Percentiles rank a stretch among this genome's conserved stretches.
Conservation (phyloP, 2,113 vertebrate genomes). For the Amazona vittata region DNA sequence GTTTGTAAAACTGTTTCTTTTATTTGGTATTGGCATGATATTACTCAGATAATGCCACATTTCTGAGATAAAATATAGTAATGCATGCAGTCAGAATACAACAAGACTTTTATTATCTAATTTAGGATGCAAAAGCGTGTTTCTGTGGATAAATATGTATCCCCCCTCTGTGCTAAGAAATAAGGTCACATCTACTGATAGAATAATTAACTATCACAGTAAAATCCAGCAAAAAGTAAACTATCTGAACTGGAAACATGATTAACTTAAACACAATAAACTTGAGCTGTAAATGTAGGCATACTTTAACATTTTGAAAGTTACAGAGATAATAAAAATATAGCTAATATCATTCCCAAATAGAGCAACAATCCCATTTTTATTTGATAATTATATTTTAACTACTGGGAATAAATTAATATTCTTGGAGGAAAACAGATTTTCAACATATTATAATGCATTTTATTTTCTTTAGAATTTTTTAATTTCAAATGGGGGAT, state of each 20-base stretch:
- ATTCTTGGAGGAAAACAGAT: not conserved
- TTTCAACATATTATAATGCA: not conserved
- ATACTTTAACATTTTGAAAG: conserved; percentile 52
- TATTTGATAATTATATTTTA: conserved; percentile 47
- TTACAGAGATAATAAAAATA: conserved; percentile 29
- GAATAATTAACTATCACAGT: conserved; percentile 23
- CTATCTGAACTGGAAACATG: conserved; percentile 26
- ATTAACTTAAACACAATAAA: conserved; percentile 46
- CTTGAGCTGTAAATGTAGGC: not conserved
- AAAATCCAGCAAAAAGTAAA: conserved; percentile 5
- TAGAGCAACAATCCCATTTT: not conserved
- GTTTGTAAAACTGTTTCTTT: conserved; percentile 23
- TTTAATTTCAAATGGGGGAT: not conserved
- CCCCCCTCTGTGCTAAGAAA: not conserved
- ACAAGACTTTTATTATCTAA: conserved; percentile 2
- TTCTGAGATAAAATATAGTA: not conserved
- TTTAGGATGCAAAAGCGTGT: not conserved
- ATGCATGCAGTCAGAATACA: not conserved
- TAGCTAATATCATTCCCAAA: conserved; percentile 23
- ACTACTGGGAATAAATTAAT: conserved; percentile 31
- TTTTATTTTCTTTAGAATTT: not conserved
- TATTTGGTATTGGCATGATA: conserved; percentile 10
- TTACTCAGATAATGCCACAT: conserved; percentile 1
- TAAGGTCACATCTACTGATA: not conserved
- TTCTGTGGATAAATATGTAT: conserved; percentile 11